Evolutionary conservation across 2,113 vertebrate species (phyloP).

Genomic region (Eulemur macaco): DNA sequence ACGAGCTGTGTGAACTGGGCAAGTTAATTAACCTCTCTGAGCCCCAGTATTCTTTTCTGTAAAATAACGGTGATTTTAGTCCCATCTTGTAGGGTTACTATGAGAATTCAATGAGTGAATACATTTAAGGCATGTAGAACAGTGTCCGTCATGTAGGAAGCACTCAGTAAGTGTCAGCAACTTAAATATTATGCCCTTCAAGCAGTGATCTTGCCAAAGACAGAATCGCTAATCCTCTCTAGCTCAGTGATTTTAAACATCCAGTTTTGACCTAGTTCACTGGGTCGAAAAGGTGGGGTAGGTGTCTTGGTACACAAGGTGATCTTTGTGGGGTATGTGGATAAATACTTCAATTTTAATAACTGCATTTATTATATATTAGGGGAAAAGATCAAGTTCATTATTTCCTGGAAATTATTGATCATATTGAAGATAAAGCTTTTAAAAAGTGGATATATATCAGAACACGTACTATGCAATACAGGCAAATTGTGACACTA

Average conservation of each 20-base stretch:
- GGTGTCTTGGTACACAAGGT: background rate
- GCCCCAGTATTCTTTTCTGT: background rate
- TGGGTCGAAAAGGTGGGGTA: background rate
- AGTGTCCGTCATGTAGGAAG: background rate
- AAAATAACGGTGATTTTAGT: background rate
- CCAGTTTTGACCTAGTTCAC: background rate
- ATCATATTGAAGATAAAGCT: background rate
- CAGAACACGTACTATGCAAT: background rate
- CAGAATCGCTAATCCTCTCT: background rate
- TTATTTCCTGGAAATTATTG: background rate
- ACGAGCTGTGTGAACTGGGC: background rate
- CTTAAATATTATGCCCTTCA: background rate
- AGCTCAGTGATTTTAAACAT: background rate
- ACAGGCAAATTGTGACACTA: background rate
- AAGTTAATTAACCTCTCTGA: background rate
- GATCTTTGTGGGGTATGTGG: background rate
- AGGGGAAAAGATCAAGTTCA: background rate
- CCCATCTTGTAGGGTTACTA: background rate
- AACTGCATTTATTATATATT: background rate
- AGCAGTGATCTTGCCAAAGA: background rate
- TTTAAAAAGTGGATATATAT: background rate
- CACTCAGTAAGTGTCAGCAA: background rate
- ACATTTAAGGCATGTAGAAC: background rate
- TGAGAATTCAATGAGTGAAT: background rate
- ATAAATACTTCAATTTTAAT: constrained; percentile 1